phyloP scores from a whole-genome alignment of 1,140 invertebrate species.

The Drosophila willistoni region DNA sequence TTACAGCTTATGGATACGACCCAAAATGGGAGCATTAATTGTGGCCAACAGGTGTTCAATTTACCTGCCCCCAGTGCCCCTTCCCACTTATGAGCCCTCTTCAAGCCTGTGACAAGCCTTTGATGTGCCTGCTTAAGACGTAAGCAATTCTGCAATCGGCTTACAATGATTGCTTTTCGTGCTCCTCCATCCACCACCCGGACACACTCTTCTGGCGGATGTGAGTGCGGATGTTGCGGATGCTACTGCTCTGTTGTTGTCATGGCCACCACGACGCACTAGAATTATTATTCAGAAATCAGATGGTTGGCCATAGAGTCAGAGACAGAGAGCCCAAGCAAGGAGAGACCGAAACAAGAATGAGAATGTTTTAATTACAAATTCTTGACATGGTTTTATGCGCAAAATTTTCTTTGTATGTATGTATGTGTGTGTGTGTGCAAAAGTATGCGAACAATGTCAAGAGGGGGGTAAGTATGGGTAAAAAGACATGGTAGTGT shows the following conservation, averaged over 20 bases:
- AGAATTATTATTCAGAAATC: slow-evolving; percentile 35
- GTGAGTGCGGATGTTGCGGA: slow-evolving; percentile 2
- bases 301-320: not conserved
- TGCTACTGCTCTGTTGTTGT: slow-evolving; percentile 14
- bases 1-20: slow-evolving; percentile 25
- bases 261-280: slow-evolving; percentile 28
- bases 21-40: slow-evolving; percentile 8
- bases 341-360: slow-evolving; percentile 17
- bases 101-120: slow-evolving; percentile 14
- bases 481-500: not conserved
- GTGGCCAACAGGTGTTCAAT: slow-evolving; percentile 46
- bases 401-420: slow-evolving; percentile 18
- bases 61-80: slow-evolving; percentile 8
- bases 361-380: slow-evolving; percentile 72
- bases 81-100: slow-evolving; percentile 17
- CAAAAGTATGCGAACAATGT: slow-evolving; percentile 38
- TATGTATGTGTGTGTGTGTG: slow-evolving; percentile 28
- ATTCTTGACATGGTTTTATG: slow-evolving; percentile 56
- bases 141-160: slow-evolving; percentile 50
- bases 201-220: not conserved
- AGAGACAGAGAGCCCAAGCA: not conserved
- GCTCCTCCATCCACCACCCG: slow-evolving; percentile 1
- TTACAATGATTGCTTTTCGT: slow-evolving; percentile 70
- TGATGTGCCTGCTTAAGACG: slow-evolving; percentile 40
- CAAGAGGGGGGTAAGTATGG: not conserved